Evolutionary conservation across 1,140 invertebrate genomes (phyloP), one percentile per base, ranked within the genome.

Genomic region (Carcinoscorpius rotundicauda): DNA sequence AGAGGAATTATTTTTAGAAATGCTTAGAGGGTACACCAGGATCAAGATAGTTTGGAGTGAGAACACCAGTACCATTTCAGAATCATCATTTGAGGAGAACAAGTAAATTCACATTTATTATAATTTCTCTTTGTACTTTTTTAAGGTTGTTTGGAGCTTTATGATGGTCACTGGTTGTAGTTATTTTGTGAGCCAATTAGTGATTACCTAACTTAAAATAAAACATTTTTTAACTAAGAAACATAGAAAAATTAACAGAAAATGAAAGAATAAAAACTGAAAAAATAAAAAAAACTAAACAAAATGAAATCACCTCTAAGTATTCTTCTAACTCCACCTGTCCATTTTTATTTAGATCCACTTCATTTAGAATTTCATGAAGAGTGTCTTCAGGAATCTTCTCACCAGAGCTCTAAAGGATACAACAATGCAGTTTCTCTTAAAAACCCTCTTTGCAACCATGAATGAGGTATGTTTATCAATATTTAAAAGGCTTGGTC

Each of bases 311-410:
- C 84, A 98, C 95, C 90, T 98, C 93, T 75, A 99, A 83, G 80
- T 97, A 99, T 81, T 99, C 96, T 76, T 96, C 93, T 74, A 98
- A 83, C 79, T 99, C 96, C 74, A 99, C 92, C 83, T 98, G 92
- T 73, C 97, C 97, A 81, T 99, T 99, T 85, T 94, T 94, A 81
- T 98, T 98, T 73, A 96, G 88, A 83, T 99, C 97, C 75, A 98
- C 97, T 84, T 99, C 96, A 77, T 83, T 86, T 66, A 99, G 84
- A 76, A 99, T 95, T 78, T 97, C 93, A 80, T 98, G 97, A 71
- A 99, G 83, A 79, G 96, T 88, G 78, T 97, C 91, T 62, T 97
- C 95, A 65, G 89, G 85, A 66, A 98, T 87, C 71, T 91, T 84
- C 77, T 97, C 93, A 72, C 91, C 93, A 75, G 86, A 86, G 78